These are phyloP conservation scores for Schizopygopsis pylzovi DNA, from an alignment of 2,797 vertebrate genomes.

Conservation along the genomic window DNA sequence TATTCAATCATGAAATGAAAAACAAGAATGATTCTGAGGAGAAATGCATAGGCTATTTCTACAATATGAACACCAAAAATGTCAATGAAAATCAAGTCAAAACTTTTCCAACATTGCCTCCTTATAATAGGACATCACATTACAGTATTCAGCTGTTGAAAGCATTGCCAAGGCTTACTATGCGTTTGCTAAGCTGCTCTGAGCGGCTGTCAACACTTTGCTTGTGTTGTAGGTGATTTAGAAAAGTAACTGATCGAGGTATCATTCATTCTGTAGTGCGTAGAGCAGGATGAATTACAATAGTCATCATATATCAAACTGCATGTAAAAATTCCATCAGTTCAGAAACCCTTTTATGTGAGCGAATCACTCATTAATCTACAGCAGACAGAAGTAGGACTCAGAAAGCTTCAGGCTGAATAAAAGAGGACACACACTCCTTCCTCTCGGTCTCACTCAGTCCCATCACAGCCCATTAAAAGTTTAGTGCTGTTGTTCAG, in stretches of 20 bases:
- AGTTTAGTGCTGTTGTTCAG: conserved; percentile 51
- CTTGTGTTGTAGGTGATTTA: background rate
- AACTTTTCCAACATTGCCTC: conserved; percentile 22
- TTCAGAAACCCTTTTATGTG: conserved; percentile 1
- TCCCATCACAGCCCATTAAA: conserved; percentile 57
- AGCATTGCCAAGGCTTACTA: conserved; percentile 3
- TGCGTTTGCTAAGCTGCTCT: background rate
- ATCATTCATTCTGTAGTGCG: background rate
- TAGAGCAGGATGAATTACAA: background rate
- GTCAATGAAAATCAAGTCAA: too few species aligned
- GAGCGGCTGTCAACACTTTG: background rate
- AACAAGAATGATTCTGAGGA: too few species aligned
- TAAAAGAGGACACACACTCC: conserved; percentile 44
- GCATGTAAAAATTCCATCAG: background rate
- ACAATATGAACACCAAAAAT: too few species aligned
- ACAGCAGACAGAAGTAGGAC: conserved; percentile 54
- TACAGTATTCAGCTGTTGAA: background rate
- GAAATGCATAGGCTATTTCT: too few species aligned
- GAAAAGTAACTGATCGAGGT: background rate
- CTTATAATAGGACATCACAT: conserved; percentile 18
- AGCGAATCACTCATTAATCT: conserved; percentile 47
- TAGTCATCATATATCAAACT: background rate
- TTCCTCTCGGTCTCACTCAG: conserved; percentile 14
- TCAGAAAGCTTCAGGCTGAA: conserved; percentile 53
- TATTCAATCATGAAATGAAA: background rate